Evolutionary conservation across 2,113 vertebrate genomes (phyloP).

Genomic region (Platycercus adscitus): DNA sequence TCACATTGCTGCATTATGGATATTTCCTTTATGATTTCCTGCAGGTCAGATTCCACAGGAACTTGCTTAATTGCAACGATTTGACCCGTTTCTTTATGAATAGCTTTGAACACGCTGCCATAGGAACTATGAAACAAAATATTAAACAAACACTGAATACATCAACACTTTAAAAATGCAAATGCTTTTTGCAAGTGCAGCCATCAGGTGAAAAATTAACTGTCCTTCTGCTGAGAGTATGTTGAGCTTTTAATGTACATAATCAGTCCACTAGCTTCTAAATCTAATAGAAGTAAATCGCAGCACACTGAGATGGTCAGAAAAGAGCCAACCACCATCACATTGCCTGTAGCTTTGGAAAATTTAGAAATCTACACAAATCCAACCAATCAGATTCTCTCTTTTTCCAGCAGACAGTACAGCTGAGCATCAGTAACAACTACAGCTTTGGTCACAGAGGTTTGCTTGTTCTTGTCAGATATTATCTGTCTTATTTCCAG

Average conservation of each 20-base stretch:
- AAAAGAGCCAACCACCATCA: background rate
- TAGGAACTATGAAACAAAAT: constrained; percentile 82
- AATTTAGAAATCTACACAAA: background rate
- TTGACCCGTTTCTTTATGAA: constrained; percentile 93
- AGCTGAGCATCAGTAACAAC: background rate
- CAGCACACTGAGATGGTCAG: background rate
- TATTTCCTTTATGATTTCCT: constrained; percentile 98
- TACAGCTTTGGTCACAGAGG: background rate
- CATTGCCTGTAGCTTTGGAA: background rate
- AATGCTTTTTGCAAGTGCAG: background rate
- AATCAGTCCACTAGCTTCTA: background rate
- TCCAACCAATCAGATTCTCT: background rate
- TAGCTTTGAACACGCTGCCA: constrained; percentile 94
- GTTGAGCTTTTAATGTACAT: background rate
- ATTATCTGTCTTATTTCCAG: background rate
- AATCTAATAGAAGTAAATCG: background rate
- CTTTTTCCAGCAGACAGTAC: background rate
- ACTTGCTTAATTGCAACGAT: constrained; percentile 97
- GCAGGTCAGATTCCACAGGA: constrained; percentile 95
- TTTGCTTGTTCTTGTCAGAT: background rate
- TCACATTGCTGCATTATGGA: constrained; percentile 98
- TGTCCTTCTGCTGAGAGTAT: background rate
- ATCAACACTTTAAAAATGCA: background rate
- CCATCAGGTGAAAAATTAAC: background rate
- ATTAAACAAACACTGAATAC: background rate